These are phyloP conservation scores for Zaprionus vittiger DNA, from an alignment of 1,140 invertebrate genomes.

Conservation along the genomic window DNA sequence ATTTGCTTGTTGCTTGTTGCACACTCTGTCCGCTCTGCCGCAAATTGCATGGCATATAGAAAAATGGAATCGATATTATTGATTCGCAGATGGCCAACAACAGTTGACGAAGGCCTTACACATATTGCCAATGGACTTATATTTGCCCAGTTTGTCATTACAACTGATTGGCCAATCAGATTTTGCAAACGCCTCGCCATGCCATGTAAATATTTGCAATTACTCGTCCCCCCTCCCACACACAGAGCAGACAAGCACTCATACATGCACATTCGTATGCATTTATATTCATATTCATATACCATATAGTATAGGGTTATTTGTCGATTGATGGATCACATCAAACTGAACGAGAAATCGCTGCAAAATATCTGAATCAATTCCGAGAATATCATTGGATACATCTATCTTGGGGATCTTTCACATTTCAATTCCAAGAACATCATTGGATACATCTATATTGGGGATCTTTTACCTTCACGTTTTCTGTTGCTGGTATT, in stretches of 20 bases:
- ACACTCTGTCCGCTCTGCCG: slow-evolving; percentile 14
- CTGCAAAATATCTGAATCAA: neutral
- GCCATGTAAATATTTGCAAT: slow-evolving; percentile 55
- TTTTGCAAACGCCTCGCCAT: slow-evolving; percentile 27
- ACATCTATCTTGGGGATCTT: neutral
- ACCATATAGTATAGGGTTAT: neutral
- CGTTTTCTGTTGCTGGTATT: neutral
- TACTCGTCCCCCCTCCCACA: slow-evolving; percentile 14
- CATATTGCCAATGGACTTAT: slow-evolving; percentile 50
- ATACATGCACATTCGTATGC: neutral
- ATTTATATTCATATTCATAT: neutral
- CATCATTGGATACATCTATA: neutral
- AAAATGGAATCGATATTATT: slow-evolving; percentile 70
- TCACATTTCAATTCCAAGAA: neutral
- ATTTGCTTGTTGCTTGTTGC: slow-evolving; percentile 30
- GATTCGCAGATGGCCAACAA: slow-evolving; percentile 43
- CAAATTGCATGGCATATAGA: slow-evolving; percentile 20
- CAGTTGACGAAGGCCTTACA: slow-evolving; percentile 5
- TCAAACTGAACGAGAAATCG: slow-evolving; percentile 9
- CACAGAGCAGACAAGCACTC: neutral
- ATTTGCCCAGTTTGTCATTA: slow-evolving; percentile 75
- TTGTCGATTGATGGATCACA: slow-evolving; percentile 33
- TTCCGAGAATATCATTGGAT: neutral
- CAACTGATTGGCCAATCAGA: slow-evolving; percentile 70
- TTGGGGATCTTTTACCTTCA: neutral